Evolutionary conservation across 2,888 invertebrate species (phyloP), one percentile per base, ranked within the genome.

Genomic region (Linhomoeus sp.): DNA sequence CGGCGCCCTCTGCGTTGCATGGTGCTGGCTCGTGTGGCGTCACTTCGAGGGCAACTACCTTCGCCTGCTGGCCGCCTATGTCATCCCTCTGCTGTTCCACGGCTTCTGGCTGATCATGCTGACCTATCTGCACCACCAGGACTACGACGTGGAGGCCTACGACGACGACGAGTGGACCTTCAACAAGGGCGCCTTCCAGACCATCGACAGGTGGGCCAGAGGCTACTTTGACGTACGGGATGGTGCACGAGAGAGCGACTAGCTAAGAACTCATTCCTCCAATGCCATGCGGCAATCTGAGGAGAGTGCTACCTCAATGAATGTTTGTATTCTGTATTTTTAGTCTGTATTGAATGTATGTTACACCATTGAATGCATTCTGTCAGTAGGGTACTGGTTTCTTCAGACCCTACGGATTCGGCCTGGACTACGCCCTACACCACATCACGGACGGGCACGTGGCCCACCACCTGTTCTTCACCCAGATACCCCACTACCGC

Each of bases 401-500:
- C 19, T 37, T 37, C 17, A 49, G 58, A 46, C 43, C 33, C 12
- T 59, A 56, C 47, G 58, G 58, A 3, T 54, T 58, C 26, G 58
- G 56, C 22, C 40, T 58, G 24, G 58, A 58, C 45, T 43, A 49
- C 12, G 46, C 52, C 23, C 49, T 58, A 49, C 58, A 58, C 43
- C 58, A 58, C 45, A 59, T 58, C 41, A 55, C 59, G 22, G 58
- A 58, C 38, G 57, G 55, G 7, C 60, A 60, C 48, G 60, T 60
- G 12, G 60, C 58, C 3, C 60, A 60, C 47, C 60, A 60, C 50
- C 55, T 61, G 50, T 60, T 60, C 56, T 60, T 61, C 53, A 59
- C 60, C 22, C 52, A 53, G 38, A 56, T 60, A 42, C 60, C 60
- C 5, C 60, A 60, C 49, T 60, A 60, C 44, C 54, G 60, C 45